Evolutionary conservation across 2,888 invertebrate species (phyloP), one percentile per base, ranked within the genome.

Genomic region (Stictocephala bisonia): DNA sequence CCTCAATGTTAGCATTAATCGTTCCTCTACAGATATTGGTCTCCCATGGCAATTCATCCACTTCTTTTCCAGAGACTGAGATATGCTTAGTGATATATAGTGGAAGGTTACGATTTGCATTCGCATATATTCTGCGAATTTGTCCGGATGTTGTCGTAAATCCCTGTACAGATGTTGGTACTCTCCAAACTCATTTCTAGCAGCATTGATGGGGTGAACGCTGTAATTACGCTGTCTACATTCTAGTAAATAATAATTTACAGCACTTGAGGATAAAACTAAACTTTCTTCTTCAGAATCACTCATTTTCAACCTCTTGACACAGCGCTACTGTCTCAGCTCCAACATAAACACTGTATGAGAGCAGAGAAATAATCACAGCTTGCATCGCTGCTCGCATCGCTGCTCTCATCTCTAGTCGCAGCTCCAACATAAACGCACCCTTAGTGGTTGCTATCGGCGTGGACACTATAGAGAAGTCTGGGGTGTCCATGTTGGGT

Each of bases 1-100:
- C 44, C 44, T 44, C 44, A 44, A 44, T 44, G 44, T 44, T 44
- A 44, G 44, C 44, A 44, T 44, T 44, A 44, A 44, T 44, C 44
- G 44, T 44, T 44, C 44, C 44, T 44, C 44, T 44, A 44, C 44
- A 44, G 44, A 44, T 44, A 44, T 44, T 44, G 44, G 44, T 44
- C 44, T 44, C 44, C 4, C 44, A 44, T 44, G 44, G 44, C 44
- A 44, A 44, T 44, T 44, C 18, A 15, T 44, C 44, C 44, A 44
- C 44, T 44, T 44, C 44, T 44, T 44, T 44, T 44, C 44, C 44
- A 44, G 44, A 18, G 44, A 44, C 44, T 44, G 44, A 44, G 44
- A 44, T 44, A 44, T 44, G 44, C 44, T 44, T 44, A 18, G 18
- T 44, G 44, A 44, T 44, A 44, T 44, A 44, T 44, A 44, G 44